Evolutionary conservation across 1,140 invertebrate genomes (phyloP).

Genomic region (Diorhabda sublineata): DNA sequence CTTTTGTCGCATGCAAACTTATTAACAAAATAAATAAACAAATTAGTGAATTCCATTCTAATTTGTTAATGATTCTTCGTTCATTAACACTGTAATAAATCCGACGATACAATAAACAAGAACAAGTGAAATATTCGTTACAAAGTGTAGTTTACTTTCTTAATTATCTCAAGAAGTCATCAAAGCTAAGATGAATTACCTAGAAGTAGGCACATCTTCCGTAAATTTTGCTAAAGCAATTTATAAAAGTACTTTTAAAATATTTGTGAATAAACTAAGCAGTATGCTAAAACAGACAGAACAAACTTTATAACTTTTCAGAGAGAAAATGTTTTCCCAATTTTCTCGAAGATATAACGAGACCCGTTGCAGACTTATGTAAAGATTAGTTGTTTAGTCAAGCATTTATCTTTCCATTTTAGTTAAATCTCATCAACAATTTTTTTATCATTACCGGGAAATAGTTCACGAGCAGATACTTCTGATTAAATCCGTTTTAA

Average conservation of each 20-base stretch:
- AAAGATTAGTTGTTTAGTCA: neutral
- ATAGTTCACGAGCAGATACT: no score
- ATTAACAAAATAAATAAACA: neutral
- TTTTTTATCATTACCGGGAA: neutral
- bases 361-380: neutral
- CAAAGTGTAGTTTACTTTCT: constrained; percentile 2
- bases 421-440: neutral
- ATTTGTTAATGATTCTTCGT: neutral
- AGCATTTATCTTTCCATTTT: neutral
- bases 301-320: constrained; percentile 1
- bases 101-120: neutral
- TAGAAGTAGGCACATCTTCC: neutral
- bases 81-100: constrained; percentile 1
- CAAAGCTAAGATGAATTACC: constrained; percentile 1
- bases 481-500: no score
- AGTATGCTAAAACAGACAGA: neutral
- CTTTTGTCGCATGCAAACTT: no score
- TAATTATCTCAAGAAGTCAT: neutral
- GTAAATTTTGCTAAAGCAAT: constrained; percentile 2
- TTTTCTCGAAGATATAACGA: neutral
- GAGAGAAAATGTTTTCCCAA: neutral
- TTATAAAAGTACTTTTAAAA: constrained; percentile 3
- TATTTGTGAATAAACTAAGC: constrained; percentile 2
- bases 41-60: neutral
- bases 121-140: neutral